Evolutionary conservation across 2,113 vertebrate genomes (phyloP).

Genomic region (Chascanopsetta lugubris): DNA sequence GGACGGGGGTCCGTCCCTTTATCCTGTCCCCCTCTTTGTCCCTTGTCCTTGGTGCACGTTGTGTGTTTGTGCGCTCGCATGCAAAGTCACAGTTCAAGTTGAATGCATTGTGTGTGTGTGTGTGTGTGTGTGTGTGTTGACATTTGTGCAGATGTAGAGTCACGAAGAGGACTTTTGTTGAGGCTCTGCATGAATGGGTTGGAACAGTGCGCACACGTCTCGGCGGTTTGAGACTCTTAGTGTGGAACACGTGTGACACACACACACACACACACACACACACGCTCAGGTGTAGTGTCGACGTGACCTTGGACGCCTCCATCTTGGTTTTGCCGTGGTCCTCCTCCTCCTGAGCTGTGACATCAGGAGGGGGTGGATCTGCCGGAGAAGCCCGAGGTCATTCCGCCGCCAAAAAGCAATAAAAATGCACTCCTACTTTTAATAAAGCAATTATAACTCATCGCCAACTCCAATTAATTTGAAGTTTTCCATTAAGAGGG

Average conservation of each 20-base stretch:
- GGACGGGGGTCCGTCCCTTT: slow-evolving; percentile 31
- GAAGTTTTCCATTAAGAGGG: slow-evolving; percentile 66
- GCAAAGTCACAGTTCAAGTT: slow-evolving; percentile 13
- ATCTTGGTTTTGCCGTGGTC: slow-evolving; percentile 5
- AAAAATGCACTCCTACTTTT: slow-evolving; percentile 73
- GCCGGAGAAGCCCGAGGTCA: slow-evolving; percentile 60
- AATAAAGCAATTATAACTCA: slow-evolving; percentile 78
- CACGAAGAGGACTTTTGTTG: slow-evolving; percentile 22
- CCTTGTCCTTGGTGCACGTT: slow-evolving; percentile 9
- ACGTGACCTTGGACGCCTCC: slow-evolving; percentile 51
- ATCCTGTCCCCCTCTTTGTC: slow-evolving; percentile 42
- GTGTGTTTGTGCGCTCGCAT: slow-evolving; percentile 7
- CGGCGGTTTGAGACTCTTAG: neutral
- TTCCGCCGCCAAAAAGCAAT: slow-evolving; percentile 67
- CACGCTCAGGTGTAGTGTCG: slow-evolving; percentile 13
- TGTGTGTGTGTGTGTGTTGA: slow-evolving; percentile 18
- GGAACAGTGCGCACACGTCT: neutral
- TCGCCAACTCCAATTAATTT: slow-evolving; percentile 71
- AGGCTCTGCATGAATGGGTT: slow-evolving; percentile 6
- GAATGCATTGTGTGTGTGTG: slow-evolving; percentile 7
- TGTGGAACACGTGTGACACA: neutral
- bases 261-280: too few species aligned
- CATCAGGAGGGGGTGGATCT: slow-evolving; percentile 35
- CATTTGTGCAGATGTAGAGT: slow-evolving; percentile 26
- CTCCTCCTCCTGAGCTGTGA: slow-evolving; percentile 4